These are phyloP conservation scores for Machaerirhynchus nigripectus DNA, from an alignment of 2,113 vertebrate species.

Conservation along the genomic window DNA sequence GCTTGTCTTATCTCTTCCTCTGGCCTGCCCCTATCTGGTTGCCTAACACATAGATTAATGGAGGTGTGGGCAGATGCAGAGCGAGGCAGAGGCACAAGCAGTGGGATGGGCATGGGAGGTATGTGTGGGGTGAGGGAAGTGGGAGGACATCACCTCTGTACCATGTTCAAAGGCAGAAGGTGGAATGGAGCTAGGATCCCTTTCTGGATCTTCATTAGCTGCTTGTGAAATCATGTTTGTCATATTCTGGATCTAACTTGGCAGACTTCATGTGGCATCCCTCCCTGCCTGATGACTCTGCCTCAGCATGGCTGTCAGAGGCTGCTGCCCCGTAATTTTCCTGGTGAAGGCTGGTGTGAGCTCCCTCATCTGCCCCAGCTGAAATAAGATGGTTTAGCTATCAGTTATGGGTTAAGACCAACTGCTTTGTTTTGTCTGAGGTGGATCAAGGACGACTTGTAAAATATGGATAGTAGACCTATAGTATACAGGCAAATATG, in stretches of 20 bases:
- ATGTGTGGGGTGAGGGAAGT: rapidly evolving
- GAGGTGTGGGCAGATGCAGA: background rate
- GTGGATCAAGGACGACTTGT: background rate
- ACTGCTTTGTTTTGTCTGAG: background rate
- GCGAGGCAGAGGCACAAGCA: background rate
- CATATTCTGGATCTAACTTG: background rate
- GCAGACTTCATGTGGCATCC: background rate
- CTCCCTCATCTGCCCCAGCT: background rate
- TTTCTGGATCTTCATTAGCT: background rate
- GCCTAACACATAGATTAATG: background rate
- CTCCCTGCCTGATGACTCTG: background rate
- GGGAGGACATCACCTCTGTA: background rate
- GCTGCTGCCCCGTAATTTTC: rapidly evolving
- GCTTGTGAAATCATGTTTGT: background rate
- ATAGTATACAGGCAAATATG: background rate
- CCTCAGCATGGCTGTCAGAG: background rate
- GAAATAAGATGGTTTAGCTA: background rate
- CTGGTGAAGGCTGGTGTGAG: background rate
- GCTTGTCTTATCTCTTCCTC: background rate
- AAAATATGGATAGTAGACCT: background rate
- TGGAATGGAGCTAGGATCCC: background rate
- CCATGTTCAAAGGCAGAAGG: background rate
- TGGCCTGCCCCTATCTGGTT: background rate
- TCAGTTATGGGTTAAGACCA: background rate
- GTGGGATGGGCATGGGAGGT: background rate